Conservation (phyloP, 2,797 vertebrate genomes). For the Pitangus sulphuratus region DNA sequence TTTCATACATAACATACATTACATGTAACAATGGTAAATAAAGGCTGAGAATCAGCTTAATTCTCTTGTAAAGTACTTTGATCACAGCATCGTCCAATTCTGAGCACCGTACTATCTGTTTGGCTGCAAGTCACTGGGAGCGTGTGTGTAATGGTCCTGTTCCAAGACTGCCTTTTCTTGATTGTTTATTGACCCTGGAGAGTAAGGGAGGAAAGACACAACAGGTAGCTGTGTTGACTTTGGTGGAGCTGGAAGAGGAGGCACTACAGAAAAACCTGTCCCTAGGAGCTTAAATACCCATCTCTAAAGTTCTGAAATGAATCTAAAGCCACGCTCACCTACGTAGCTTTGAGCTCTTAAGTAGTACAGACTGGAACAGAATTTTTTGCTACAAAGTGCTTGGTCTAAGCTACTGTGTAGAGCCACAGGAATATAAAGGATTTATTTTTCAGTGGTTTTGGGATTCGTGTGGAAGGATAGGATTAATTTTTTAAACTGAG, state of each 20-base stretch:
- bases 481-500: background rate
- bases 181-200: background rate
- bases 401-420: background rate
- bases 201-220: background rate
- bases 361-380: too few relatives aligned
- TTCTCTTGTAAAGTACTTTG: background rate
- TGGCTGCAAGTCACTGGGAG: background rate
- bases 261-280: background rate
- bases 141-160: fast-evolving
- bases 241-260: background rate
- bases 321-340: background rate
- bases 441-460: background rate
- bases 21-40: background rate
- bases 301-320: background rate
- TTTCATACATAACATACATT: background rate
- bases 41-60: background rate
- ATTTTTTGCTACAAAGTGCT: background rate
- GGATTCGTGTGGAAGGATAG: background rate
- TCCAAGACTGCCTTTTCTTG: background rate
- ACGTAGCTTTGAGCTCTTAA: background rate
- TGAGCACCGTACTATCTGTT: fast-evolving
- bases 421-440: background rate
- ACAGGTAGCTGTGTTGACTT: background rate
- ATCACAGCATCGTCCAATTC: background rate
- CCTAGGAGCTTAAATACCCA: background rate